Evolutionary conservation across 2,797 vertebrate genomes (phyloP), one percentile per base, ranked within the genome.

Genomic region (Danio tinwini): DNA sequence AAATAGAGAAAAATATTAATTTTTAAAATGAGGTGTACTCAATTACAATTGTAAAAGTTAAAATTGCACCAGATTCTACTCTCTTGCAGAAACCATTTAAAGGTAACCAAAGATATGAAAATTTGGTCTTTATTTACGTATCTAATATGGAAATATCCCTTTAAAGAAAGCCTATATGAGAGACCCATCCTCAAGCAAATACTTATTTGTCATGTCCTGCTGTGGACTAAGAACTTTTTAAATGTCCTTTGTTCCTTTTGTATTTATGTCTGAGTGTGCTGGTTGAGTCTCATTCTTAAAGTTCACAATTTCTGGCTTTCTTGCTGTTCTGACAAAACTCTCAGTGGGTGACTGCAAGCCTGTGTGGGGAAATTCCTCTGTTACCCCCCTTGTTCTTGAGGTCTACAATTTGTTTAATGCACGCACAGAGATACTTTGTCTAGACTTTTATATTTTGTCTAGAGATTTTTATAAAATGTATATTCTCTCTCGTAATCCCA

Each of bases 361-460:
- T 78, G 42, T 58, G 58, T 19, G 44, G 67, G 74, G 67, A 62
- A 59, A 83, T 79, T 80, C 53, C 45, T 70, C 53, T 50, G 67
- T 65, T n/a, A 55, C 47, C 55, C 10, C 49, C 17, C 11, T n/a
- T 37, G 37, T 56, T 53, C 71, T 21, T 64, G 62, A 10, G 61
- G n/a, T n/a, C n/a, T 50, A 47, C 13, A 21, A 4, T 16, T 44
- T 45, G 1, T 42, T 47, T 8, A 21, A 19, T 56, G 53, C 56
- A 21, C 64, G 74, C 58, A 45, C 71, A 40, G 7, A 11, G 11
- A 0, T 45, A 45, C 45, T 45, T 45, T n/a, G n/a, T n/a, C n/a
- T n/a, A n/a, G n/a, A n/a, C n/a, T n/a, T n/a, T n/a, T n/a, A n/a
- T n/a, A n/a, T n/a, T n/a, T n/a, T n/a, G n/a, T n/a, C n/a, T n/a